Conservation (phyloP, 2,888 invertebrate species). For the Metallyticus violacea region DNA sequence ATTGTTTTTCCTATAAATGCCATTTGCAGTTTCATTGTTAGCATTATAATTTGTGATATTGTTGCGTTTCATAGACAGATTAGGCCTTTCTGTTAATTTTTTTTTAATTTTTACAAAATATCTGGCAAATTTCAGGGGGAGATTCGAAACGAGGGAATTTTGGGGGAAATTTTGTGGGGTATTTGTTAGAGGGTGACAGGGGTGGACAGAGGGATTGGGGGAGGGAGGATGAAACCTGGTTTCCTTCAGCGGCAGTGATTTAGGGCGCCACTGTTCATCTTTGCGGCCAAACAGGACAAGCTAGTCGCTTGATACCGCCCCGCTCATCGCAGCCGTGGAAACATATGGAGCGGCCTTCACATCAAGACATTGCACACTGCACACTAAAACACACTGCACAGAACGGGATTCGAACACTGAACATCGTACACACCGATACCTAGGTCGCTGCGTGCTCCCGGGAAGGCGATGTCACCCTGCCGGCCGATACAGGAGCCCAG, state of each 20-base stretch:
- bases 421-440: not conserved
- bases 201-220: not conserved
- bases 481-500: not conserved
- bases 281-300: not conserved
- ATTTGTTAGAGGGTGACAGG: not conserved
- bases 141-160: no score
- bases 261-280: not conserved
- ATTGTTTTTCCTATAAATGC: no score
- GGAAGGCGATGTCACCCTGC: not conserved
- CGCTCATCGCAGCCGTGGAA: no score
- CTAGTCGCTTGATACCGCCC: not conserved
- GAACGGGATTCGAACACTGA: no score
- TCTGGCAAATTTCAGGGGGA: no score
- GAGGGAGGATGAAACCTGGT: not conserved
- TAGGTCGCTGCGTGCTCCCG: no score
- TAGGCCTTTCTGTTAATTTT: not conserved
- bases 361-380: not conserved
- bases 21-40: no score
- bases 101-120: no score
- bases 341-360: no score
- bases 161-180: no score
- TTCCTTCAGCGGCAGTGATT: not conserved
- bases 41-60: not conserved
- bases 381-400: not conserved
- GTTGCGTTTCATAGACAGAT: not conserved